Conservation (phyloP, 2,888 invertebrate species). For the Aromia moschata region DNA sequence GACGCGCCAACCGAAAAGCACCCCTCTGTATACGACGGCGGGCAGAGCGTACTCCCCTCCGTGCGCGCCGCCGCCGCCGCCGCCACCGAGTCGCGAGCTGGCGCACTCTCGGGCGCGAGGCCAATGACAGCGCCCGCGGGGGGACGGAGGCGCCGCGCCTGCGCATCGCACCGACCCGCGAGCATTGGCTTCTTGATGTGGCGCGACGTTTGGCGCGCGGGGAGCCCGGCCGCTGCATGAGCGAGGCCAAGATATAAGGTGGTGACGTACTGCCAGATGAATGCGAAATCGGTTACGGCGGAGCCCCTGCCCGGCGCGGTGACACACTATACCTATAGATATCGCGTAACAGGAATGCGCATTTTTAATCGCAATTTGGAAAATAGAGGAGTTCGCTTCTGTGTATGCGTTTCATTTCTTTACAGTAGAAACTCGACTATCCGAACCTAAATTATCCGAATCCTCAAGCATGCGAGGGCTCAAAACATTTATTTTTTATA, state of each 20-base stretch:
- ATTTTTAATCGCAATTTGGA: too few relatives aligned
- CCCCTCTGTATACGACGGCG: not conserved
- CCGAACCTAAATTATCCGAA: too few relatives aligned
- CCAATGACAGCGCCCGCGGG: slow-evolving; percentile 39
- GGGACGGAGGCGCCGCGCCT: slow-evolving; percentile 35
- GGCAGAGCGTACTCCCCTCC: slow-evolving; percentile 14
- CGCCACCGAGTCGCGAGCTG: slow-evolving; percentile 10
- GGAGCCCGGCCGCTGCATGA: not conserved
- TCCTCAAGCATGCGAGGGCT: too few relatives aligned
- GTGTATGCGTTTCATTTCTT: too few relatives aligned
- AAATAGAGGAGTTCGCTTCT: too few relatives aligned
- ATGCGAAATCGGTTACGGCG: slow-evolving; percentile 5
- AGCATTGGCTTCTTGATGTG: slow-evolving; percentile 48
- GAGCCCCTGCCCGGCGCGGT: not conserved
- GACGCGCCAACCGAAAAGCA: not conserved
- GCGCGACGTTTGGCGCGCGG: slow-evolving; percentile 14
- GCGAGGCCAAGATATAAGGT: slow-evolving; percentile 10
- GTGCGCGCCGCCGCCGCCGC: slow-evolving; percentile 4
- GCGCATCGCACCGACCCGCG: slow-evolving; percentile 44
- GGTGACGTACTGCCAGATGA: slow-evolving; percentile 21
- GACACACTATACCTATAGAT: not conserved
- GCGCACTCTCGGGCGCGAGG: slow-evolving; percentile 34
- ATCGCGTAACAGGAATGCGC: too few relatives aligned
- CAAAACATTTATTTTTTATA: too few relatives aligned
- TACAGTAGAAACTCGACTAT: too few relatives aligned